Evolutionary conservation across 2,113 vertebrate genomes (phyloP), one percentile per base, ranked within the genome.

Genomic region (Arenaria interpres): DNA sequence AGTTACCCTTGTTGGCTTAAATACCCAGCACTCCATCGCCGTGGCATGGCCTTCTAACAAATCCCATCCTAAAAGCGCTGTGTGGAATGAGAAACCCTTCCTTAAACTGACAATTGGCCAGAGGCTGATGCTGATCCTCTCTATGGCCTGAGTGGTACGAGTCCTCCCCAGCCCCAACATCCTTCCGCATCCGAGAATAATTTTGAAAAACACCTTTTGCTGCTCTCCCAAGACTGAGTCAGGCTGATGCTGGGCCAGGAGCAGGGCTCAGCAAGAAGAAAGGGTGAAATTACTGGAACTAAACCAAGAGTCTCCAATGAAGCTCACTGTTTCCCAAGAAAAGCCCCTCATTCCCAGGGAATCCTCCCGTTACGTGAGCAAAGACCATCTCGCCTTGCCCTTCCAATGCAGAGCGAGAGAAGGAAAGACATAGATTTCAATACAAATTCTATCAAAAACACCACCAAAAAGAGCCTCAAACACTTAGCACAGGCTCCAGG

Each of bases 11-110:
- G 39, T 6, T 32, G 1, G 4, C 66, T 22, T 20, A 14, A 43
- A 35, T 1, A 28, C 39, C 8, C 24, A 1, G 35, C 0, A 32
- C 18, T 19, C 21, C 12, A 2, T 7, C 37, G 3, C 28, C 0
- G 20, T 0, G 15, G 11, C 2, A 6, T 1, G 9, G 13, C 32
- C 4, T 57, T 7, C 66, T 13, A 24, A 72, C 35, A 5, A 2
- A 35, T 2, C 68, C 18, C 60, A 10, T 10, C 53, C 68, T 8
- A 4, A 30, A 77, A 73, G 45, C 0, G 10, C n/a, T 2, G 6
- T 0, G 5, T 4, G 56, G 41, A 67, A 43, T 4, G 51, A 43
- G 60, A 27, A 51, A 51, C 11, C 25, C 30, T 35, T 24, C 66
- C 66, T n/a, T 4, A 8, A 18, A 5, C 0, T 3, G 43, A 30